Evolutionary conservation across 1,140 invertebrate species (phyloP).

Genomic region (Apis mellifera): Amel_HAv3.1 CM009934.2:10975501-10976000

Average conservation of each 20-base stretch:
- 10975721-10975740: constrained; percentile 48
- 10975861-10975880: constrained; percentile 69
- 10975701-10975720: constrained; percentile 57
- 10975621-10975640: not conserved
- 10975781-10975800: too few relatives aligned
- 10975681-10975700: constrained; percentile 8
- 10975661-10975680: constrained; percentile 37
- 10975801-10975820: constrained; percentile 37
- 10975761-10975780: constrained; percentile 1
- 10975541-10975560: constrained; percentile 15
- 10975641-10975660: constrained; percentile 52
- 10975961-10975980: constrained; percentile 79
- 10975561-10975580: not conserved
- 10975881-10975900: constrained; percentile 62
- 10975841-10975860: constrained; percentile 56
- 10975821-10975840: constrained; percentile 68
- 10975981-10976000: constrained; percentile 79
- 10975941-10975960: constrained; percentile 72
- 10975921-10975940: constrained; percentile 77
- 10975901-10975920: constrained; percentile 66
- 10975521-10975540: not conserved
- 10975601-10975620: too few relatives aligned
- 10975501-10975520: not conserved
- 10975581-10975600: not conserved
- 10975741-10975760: constrained; percentile 21